These are phyloP conservation scores for Emberiza fucata DNA, from an alignment of 2,113 vertebrate species.

Conservation along the genomic window DNA sequence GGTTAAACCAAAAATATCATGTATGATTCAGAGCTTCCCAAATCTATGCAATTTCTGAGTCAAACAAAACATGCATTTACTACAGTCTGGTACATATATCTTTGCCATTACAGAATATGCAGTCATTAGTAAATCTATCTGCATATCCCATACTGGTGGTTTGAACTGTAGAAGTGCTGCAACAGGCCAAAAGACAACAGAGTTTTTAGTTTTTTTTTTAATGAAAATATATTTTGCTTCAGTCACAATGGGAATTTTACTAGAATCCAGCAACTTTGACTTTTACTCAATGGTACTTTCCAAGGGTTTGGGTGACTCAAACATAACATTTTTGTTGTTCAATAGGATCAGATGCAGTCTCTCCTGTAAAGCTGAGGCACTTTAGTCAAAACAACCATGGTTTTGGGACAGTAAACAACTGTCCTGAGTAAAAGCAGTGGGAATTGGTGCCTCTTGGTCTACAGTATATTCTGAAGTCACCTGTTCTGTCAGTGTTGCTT, in stretches of 20 bases:
- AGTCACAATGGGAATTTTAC: background rate
- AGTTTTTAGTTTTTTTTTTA: rapidly evolving
- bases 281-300: background rate
- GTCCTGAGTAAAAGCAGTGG: background rate
- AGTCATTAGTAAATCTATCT: background rate
- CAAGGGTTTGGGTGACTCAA: background rate
- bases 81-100: background rate
- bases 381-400: background rate
- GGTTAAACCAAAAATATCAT: background rate
- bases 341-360: background rate
- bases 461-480: background rate
- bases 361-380: background rate
- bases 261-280: background rate
- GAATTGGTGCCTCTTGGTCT: background rate
- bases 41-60: background rate
- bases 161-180: background rate
- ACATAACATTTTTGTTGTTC: background rate
- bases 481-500: background rate
- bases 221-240: background rate
- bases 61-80: background rate
- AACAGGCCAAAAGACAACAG: background rate
- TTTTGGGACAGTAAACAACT: background rate
- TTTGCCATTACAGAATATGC: background rate
- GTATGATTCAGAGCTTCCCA: background rate
- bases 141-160: background rate